Evolutionary conservation across 2,113 vertebrate genomes (phyloP).

Genomic region (Nematolebias whitei): DNA sequence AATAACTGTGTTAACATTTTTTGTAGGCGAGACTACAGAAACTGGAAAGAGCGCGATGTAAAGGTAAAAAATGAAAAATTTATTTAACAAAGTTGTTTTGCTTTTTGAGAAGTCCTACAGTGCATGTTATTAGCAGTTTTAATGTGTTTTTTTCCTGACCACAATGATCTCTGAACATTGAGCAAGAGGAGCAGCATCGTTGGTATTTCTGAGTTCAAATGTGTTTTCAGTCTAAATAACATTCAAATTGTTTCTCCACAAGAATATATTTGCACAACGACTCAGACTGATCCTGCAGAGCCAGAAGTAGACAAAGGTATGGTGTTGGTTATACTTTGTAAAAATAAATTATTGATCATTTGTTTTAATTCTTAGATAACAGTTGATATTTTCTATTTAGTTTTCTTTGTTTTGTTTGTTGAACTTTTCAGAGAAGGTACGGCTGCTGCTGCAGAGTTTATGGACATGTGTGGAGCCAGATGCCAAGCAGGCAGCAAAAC

Average conservation of each 20-base stretch:
- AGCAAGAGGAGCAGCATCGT: too few species aligned
- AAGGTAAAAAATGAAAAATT: constrained; percentile 75
- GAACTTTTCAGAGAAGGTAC: constrained; percentile 83
- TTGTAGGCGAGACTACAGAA: constrained; percentile 82
- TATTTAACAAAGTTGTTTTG: neutral
- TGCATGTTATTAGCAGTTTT: too few species aligned
- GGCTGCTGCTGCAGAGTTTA: constrained; percentile 85
- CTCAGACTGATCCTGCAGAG: constrained; percentile 78
- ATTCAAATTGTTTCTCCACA: constrained; percentile 50
- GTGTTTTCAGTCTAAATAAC: neutral
- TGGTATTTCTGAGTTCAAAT: neutral
- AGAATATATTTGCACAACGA: constrained; percentile 82
- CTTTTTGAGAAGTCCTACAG: neutral
- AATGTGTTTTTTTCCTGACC: too few species aligned
- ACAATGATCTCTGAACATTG: too few species aligned
- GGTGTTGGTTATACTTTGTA: neutral
- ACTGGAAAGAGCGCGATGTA: constrained; percentile 79
- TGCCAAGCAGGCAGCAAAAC: constrained; percentile 32
- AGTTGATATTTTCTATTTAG: neutral
- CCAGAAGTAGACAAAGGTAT: constrained; percentile 89
- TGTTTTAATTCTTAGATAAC: neutral
- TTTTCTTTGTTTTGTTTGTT: neutral
- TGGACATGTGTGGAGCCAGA: constrained; percentile 87
- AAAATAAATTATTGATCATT: neutral
- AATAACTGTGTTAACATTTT: constrained; percentile 1